These are phyloP conservation scores for Myopa tessellatipennis DNA, from an alignment of 2,888 invertebrate genomes.

Conservation along the genomic window DNA sequence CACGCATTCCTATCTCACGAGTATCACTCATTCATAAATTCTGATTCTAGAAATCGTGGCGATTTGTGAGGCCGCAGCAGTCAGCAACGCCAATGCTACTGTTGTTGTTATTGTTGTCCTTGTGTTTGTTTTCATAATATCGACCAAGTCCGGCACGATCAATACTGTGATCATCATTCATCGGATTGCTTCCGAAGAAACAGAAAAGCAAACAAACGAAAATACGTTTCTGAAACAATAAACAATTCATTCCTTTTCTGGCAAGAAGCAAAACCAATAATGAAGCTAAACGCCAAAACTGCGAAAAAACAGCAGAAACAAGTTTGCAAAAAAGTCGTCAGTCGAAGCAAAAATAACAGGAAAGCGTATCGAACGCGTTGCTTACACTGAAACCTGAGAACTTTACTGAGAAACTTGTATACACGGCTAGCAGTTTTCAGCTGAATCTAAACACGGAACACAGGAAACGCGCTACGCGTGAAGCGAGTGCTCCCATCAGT, in stretches of 20 bases:
- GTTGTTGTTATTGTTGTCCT: conserved; percentile 18
- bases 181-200: no score
- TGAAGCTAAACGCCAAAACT: no score
- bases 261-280: background rate
- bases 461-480: no score
- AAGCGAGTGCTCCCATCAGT: background rate
- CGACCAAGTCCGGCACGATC: no score
- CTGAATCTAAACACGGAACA: background rate
- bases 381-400: conserved; percentile 35
- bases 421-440: background rate
- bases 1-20: conserved; percentile 50
- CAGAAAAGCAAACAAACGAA: no score
- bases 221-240: background rate
- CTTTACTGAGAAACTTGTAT: background rate
- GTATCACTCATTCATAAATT: conserved; percentile 50
- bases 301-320: background rate
- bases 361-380: conserved; percentile 23
- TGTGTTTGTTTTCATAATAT: background rate
- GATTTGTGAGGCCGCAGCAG: conserved; percentile 35
- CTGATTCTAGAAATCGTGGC: conserved; percentile 40
- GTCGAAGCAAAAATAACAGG: conserved; percentile 27
- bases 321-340: background rate
- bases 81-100: background rate
- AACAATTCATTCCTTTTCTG: conserved; percentile 8
- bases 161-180: no score